A percentile compares a stretch with the other conserved stretches of the same genome.
These are phyloP conservation scores for Etheostoma spectabile DNA, from an alignment of 2,113 vertebrate species.

Conservation along the genomic window DNA sequence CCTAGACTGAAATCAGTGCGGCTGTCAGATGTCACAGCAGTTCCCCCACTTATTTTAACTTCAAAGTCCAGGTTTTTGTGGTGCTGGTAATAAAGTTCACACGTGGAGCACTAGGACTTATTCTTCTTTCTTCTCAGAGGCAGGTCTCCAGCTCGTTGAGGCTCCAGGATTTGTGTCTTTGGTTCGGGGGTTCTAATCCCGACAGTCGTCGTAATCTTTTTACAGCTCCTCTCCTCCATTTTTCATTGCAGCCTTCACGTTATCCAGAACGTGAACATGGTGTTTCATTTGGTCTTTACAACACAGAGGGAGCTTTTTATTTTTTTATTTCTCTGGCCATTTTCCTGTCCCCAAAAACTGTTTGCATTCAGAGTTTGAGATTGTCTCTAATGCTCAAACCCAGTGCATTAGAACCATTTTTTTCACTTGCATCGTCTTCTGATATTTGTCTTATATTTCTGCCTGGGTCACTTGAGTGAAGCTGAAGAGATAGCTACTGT, in stretches of 20 bases:
- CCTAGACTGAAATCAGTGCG: background rate
- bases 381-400: constrained; percentile 24
- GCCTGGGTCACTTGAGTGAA: constrained; percentile 15
- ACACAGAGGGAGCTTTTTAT: constrained; percentile 6
- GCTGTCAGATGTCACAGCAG: constrained; percentile 30
- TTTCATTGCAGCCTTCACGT: constrained; percentile 36
- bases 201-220: constrained; percentile 54
- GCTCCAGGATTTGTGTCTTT: constrained; percentile 54
- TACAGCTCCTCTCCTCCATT: constrained; percentile 39
- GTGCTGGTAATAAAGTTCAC: constrained; percentile 52
- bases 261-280: constrained; percentile 24
- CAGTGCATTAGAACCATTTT: constrained; percentile 39
- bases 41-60: constrained; percentile 16
- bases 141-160: constrained; percentile 49
- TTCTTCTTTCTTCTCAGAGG: constrained; percentile 27
- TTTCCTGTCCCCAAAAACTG: constrained; percentile 23
- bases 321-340: background rate
- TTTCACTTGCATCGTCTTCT: constrained; percentile 15
- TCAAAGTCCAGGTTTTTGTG: constrained; percentile 44
- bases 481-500: constrained; percentile 3
- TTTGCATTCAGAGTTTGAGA: background rate
- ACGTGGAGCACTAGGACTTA: background rate
- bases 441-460: constrained; percentile 15
- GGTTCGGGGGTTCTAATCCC: constrained; percentile 50
- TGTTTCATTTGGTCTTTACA: constrained; percentile 36